Evolutionary conservation across 2,113 vertebrate species (phyloP).

Genomic region (Eretmodus cyanostictus): DNA sequence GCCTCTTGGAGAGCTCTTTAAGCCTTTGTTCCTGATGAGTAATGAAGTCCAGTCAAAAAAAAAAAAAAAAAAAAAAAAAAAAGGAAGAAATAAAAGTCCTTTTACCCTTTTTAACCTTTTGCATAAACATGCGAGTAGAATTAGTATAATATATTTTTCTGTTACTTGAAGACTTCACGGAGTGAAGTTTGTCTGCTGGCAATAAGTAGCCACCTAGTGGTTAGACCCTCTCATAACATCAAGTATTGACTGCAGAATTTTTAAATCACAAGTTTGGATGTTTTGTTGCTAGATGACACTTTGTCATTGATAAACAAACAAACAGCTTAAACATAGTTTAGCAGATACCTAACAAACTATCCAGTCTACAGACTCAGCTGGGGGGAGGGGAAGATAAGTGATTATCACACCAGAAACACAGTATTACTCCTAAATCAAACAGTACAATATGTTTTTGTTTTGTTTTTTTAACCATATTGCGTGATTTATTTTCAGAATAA

Average conservation of each 20-base stretch:
- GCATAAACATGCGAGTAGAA: slow-evolving; percentile 18
- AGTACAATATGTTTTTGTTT: slow-evolving; percentile 16
- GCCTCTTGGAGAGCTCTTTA: no score
- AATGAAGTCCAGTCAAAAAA: no score
- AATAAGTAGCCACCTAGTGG: slow-evolving; percentile 62
- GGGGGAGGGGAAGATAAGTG: background rate
- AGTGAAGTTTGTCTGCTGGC: slow-evolving; percentile 30
- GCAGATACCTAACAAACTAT: slow-evolving; percentile 47
- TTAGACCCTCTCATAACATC: slow-evolving; percentile 48
- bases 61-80: no score
- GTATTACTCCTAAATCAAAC: slow-evolving; percentile 41
- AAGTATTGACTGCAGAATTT: slow-evolving; percentile 37
- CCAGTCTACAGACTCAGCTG: slow-evolving; percentile 29
- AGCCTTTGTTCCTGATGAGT: no score
- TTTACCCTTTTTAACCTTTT: background rate
- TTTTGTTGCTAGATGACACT: slow-evolving; percentile 36
- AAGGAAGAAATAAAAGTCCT: background rate
- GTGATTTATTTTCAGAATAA: slow-evolving; percentile 24
- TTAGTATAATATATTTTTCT: slow-evolving; percentile 1
- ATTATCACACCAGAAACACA: slow-evolving; percentile 47
- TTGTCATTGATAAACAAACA: slow-evolving; percentile 22
- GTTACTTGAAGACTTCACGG: slow-evolving; percentile 3
- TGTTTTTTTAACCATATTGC: slow-evolving; percentile 27
- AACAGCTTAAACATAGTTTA: slow-evolving; percentile 29
- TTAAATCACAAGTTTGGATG: slow-evolving; percentile 22